These are phyloP conservation scores for Drosophila oshimai DNA, from an alignment of 1,140 invertebrate species.

Conservation along the genomic window DNA sequence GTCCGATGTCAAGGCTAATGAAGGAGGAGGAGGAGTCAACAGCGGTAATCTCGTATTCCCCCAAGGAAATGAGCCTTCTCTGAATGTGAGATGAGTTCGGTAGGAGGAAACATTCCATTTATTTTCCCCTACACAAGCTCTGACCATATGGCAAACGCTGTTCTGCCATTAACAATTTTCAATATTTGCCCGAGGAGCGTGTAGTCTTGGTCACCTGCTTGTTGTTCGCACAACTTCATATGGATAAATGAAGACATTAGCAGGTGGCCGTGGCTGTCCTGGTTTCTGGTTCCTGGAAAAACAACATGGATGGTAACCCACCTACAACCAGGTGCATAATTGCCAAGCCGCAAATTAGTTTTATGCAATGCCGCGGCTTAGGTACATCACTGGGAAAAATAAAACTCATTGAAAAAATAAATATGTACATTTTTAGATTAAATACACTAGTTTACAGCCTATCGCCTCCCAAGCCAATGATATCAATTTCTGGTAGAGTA, in stretches of 20 bases:
- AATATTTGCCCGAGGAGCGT: slow-evolving; percentile 5
- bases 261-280: slow-evolving; percentile 4
- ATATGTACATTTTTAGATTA: neutral
- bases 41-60: slow-evolving; percentile 35
- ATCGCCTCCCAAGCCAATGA: too few relatives aligned
- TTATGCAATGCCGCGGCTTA: slow-evolving; percentile 42
- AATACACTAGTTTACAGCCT: too few relatives aligned
- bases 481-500: too few relatives aligned
- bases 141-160: neutral
- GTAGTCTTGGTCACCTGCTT: slow-evolving; percentile 33
- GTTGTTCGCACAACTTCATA: slow-evolving; percentile 30
- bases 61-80: slow-evolving; percentile 15
- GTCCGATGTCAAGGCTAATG: slow-evolving; percentile 69
- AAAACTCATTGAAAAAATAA: neutral
- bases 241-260: slow-evolving; percentile 56
- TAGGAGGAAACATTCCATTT: slow-evolving; percentile 21
- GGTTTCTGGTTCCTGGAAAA: neutral
- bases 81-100: neutral
- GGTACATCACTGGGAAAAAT: slow-evolving; percentile 1
- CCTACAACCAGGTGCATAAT: slow-evolving; percentile 22
- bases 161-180: neutral
- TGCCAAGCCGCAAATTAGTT: slow-evolving; percentile 74
- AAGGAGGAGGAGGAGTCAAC: slow-evolving; percentile 59
- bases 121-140: slow-evolving; percentile 2
- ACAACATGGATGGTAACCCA: too few relatives aligned